phyloP scores from a whole-genome alignment of 2,888 invertebrate species.

The Urechis unicinctus region DNA sequence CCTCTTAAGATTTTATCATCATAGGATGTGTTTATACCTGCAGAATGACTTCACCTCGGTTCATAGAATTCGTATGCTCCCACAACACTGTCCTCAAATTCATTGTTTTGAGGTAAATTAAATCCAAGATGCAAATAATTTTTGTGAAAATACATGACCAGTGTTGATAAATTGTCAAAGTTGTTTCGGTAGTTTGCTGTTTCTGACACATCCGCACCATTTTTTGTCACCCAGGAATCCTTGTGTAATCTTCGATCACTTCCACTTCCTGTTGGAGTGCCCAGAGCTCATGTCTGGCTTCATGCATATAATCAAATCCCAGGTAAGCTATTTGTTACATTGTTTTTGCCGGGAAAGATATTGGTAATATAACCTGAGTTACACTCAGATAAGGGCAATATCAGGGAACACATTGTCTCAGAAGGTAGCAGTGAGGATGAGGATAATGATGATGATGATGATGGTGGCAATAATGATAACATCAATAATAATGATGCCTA shows the following conservation, averaged over 20 bases:
- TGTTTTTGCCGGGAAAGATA: no score
- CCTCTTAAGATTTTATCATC: background rate
- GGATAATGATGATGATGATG: no score
- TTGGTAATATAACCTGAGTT: no score
- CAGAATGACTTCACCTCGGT: constrained; percentile 33
- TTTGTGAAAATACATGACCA: no score
- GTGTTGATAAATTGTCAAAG: no score
- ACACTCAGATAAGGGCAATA: no score
- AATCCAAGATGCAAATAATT: background rate
- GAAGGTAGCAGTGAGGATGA: no score
- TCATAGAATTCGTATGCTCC: constrained; percentile 37
- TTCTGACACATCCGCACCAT: no score
- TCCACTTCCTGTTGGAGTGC: constrained; percentile 42
- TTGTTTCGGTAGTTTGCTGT: no score
- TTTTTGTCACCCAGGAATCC: constrained; percentile 32
- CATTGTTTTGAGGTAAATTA: constrained; percentile 31
- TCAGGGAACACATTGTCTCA: no score
- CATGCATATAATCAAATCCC: constrained; percentile 32
- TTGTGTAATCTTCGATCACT: constrained; percentile 43
- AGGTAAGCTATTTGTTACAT: constrained; percentile 2
- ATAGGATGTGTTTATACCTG: constrained; percentile 4
- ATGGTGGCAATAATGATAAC: no score
- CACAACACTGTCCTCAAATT: constrained; percentile 32
- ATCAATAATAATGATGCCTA: no score
- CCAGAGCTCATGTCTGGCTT: constrained; percentile 41